These are phyloP conservation scores for Enteromius argenteus DNA, from an alignment of 2,797 vertebrate species.

Conservation along the genomic window DNA sequence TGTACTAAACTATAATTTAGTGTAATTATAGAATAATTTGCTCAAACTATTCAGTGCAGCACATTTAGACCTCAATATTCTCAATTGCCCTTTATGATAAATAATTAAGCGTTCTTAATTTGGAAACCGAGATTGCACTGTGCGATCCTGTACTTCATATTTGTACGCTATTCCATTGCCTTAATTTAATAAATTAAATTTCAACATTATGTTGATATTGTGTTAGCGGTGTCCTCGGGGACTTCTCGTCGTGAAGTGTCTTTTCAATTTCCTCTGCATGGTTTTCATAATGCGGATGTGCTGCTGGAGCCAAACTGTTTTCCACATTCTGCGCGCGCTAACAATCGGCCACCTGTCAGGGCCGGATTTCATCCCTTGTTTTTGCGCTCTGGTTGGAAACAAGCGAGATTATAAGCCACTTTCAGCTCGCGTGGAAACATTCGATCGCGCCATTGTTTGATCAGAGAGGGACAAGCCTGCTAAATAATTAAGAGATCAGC, in stretches of 20 bases:
- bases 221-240: slow-evolving; percentile 20
- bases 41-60: slow-evolving; percentile 3
- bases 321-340: slow-evolving; percentile 17
- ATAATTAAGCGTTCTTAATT: slow-evolving; percentile 37
- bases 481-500: slow-evolving; percentile 82
- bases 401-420: slow-evolving; percentile 58
- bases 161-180: not conserved
- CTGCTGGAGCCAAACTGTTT: slow-evolving; percentile 31
- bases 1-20: slow-evolving; percentile 51
- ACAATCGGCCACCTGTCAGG: slow-evolving; percentile 56
- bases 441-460: slow-evolving; percentile 78
- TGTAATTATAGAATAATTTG: slow-evolving; percentile 50
- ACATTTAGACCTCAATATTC: slow-evolving; percentile 41
- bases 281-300: slow-evolving; percentile 34
- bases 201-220: slow-evolving; percentile 21
- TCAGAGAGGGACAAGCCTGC: slow-evolving; percentile 70
- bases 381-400: slow-evolving; percentile 13
- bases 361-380: slow-evolving; percentile 46
- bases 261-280: slow-evolving; percentile 38
- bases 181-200: slow-evolving; percentile 30
- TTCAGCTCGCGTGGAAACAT: slow-evolving; percentile 64
- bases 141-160: slow-evolving; percentile 3
- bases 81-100: slow-evolving; percentile 16
- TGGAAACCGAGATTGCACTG: slow-evolving; percentile 14
- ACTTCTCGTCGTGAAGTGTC: slow-evolving; percentile 14